Evolutionary conservation across 2,797 vertebrate species (phyloP).

Genomic region (Sebastiscus tertius): DNA sequence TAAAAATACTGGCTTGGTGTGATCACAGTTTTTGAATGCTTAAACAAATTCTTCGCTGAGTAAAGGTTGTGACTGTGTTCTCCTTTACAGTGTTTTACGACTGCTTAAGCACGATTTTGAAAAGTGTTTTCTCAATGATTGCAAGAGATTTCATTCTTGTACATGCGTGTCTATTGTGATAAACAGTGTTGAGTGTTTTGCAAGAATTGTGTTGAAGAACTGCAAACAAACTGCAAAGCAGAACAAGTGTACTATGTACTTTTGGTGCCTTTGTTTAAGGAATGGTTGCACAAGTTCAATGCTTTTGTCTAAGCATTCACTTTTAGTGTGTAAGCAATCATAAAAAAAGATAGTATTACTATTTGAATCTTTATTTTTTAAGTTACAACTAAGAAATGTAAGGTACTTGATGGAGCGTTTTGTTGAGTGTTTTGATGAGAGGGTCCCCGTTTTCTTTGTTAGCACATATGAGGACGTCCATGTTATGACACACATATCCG

Average conservation of each 20-base stretch:
- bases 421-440: background rate
- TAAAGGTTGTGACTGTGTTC: background rate
- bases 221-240: too few species aligned
- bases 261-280: background rate
- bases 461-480: background rate
- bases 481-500: background rate
- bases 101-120: too few species aligned
- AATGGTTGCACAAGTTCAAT: background rate
- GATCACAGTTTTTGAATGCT: background rate
- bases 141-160: background rate
- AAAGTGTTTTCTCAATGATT: background rate
- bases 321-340: too few species aligned
- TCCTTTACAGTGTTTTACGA: background rate
- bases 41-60: background rate
- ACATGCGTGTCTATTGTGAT: background rate
- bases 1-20: background rate
- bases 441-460: background rate
- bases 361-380: too few species aligned
- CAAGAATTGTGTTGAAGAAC: background rate
- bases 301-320: background rate
- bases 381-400: background rate
- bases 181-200: background rate
- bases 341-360: too few species aligned
- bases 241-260: background rate
- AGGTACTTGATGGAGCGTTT: background rate